Percentiles rank a stretch among this genome's conserved stretches.
These are phyloP conservation scores for Stylophora pistillata DNA, from an alignment of 64 coral and sea anemone genomes.

Conservation along the genomic window DNA sequence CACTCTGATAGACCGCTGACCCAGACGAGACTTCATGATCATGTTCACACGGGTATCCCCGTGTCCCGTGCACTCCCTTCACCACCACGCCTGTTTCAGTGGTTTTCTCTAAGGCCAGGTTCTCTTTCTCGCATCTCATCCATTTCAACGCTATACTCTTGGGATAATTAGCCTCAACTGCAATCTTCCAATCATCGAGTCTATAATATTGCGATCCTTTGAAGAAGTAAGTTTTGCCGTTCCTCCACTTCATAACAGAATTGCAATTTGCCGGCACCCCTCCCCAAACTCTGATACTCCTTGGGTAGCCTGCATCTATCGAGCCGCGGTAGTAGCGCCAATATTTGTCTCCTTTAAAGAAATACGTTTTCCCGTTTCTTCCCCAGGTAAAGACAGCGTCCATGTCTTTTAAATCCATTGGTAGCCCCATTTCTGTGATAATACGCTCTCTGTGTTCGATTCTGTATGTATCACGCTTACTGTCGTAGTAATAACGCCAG, in stretches of 20 bases:
- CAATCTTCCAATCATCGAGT: conserved; percentile 54
- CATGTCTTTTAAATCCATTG: conserved; percentile 40
- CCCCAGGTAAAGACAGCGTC: conserved; percentile 62
- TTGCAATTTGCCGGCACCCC: conserved; percentile 59
- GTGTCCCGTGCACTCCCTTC: not conserved
- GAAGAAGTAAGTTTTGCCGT: conserved; percentile 79
- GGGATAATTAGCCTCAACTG: conserved; percentile 34
- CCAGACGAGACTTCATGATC: not conserved
- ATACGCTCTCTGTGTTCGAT: not conserved
- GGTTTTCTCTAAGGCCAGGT: not conserved
- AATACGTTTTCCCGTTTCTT: conserved; percentile 63
- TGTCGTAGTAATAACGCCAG: conserved; percentile 49
- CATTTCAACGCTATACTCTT: conserved; percentile 42
- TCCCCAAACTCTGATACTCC: conserved; percentile 56
- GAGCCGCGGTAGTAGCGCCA: conserved; percentile 65
- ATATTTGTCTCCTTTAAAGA: conserved; percentile 74
- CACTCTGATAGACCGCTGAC: conserved; percentile 11
- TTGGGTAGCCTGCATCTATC: conserved; percentile 69
- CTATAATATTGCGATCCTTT: conserved; percentile 55
- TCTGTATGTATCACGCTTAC: not conserved
- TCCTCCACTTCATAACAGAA: conserved; percentile 70
- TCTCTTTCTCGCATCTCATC: conserved; percentile 43
- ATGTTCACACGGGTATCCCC: not conserved
- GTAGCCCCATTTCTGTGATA: conserved; percentile 51
- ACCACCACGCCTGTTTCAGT: not conserved